phyloP scores from a whole-genome alignment of 2,113 vertebrate genomes.

The Rhynchomys soricoides region DNA sequence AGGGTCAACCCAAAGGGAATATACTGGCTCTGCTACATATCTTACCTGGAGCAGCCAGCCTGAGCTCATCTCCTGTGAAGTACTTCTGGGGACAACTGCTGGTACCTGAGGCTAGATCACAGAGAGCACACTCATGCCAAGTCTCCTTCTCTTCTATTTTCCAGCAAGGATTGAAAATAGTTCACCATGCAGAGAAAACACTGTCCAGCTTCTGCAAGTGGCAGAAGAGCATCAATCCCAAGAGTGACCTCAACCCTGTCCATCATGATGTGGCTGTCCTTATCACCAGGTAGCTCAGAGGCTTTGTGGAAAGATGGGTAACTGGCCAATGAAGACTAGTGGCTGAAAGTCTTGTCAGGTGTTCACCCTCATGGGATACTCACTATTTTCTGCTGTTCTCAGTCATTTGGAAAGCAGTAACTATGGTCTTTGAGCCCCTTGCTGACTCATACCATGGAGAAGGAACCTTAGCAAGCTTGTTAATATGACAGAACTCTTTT shows the following conservation, averaged over 20 bases:
- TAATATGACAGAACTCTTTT: not conserved
- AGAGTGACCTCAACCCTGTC: constrained; percentile 95
- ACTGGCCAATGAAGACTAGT: not conserved
- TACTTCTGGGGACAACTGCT: not conserved
- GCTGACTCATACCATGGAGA: not conserved
- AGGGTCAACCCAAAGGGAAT: not conserved
- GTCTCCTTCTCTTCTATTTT: constrained; percentile 43
- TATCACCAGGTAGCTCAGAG: constrained; percentile 90
- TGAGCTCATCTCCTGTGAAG: not conserved
- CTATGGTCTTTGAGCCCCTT: not conserved
- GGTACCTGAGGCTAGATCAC: not conserved
- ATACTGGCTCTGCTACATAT: not conserved
- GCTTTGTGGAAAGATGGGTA: too few relatives aligned
- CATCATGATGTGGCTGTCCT: constrained; percentile 97
- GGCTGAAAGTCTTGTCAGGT: not conserved
- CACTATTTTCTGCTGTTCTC: not conserved
- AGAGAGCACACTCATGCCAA: not conserved
- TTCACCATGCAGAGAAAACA: constrained; percentile 96
- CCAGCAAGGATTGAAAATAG: constrained; percentile 94
- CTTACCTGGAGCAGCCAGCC: not conserved
- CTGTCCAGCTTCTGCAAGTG: constrained; percentile 97
- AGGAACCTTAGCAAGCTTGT: not conserved
- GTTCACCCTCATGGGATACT: not conserved
- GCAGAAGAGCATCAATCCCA: constrained; percentile 98
- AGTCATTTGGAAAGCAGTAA: not conserved